Base-by-base conservation (phyloP, 2,113 vertebrate genomes). In the Hemichromis elongatus region DNA sequence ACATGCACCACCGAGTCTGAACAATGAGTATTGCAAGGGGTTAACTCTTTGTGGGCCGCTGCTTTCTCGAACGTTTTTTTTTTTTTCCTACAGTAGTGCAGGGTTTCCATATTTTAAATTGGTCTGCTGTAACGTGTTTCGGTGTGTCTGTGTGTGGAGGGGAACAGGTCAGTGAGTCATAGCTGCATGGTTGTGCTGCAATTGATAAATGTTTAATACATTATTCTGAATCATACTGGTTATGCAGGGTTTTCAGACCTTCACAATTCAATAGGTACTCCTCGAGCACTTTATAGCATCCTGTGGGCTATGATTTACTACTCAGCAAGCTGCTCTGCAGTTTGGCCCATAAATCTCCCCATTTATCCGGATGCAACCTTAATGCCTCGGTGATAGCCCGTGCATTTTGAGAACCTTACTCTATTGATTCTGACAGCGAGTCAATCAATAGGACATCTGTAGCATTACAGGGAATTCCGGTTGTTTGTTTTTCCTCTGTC, bases 1-100 rank as follows among this genome's bases (percentile, higher is more conserved):
- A 89, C 92, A 84, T 54, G 88, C 73, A 88, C 90, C 87, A 66
- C 77, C 83, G 90, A 82, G n/a, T 89, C 87, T 94, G 61, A 45
- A 50, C 89, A 94, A 92, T 92, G 78, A 92, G 83, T 77, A 3
- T 21, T 61, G 57, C 33, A 63, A 40, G 57, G 53, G 3, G 54
- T 89, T 81, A 92, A 89, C 63, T 53, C 83, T 80, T 86, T 28
- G 14, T 68, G 80, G 45, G 18, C 42, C 42, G 6, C 24, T 82
- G 66, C 52, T 57, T n/a, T 28, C 35, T 35, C 56, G 5, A 0
- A 47, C 18, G 6, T 16, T 1, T 9, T 16, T 56, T 12, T n/a
- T 28, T 30, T 40, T 2, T 35, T 61, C 0, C 0, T 63, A 28
- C 21, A 70, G 13, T 26, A 70, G 66, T 45, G 66, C 40, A 45